Base-by-base conservation (phyloP, 2,113 vertebrate species). In the Aphyosemion australe region DNA sequence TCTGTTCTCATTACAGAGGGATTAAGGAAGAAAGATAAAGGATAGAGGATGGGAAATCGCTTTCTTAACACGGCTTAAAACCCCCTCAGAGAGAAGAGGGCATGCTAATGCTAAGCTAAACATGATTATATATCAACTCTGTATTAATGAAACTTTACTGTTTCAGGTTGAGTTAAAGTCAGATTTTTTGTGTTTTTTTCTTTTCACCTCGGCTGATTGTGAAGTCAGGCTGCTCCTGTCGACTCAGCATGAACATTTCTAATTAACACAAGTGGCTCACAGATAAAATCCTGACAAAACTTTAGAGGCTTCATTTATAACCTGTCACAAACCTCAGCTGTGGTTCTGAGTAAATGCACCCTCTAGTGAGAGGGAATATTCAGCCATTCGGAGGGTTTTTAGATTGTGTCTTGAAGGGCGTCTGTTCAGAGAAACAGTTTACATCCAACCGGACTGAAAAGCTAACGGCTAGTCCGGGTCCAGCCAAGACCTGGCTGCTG, bases 1-100 rank as follows among this genome's bases (percentile, higher is more conserved):
- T 83, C 71, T 69, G 76, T 65, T 78, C 71, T 82, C 59, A 65
- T 77, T 50, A 82, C 41, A 49, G 52, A 48, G 18, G 61, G 68
- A 76, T 57, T 45, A 56, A 52, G 48, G 46, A 52, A 45, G 55
- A 14, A 61, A 34, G 26, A 51, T 41, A 39, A 45, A 11, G 19
- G 55, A 61, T 12, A 46, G 37, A 31, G 50, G 13, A 5, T 42
- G 31, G 39, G 60, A 49, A 37, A 37, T 37, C 34, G 31, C 19
- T 6, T 18, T 16, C 41, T 7, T 41, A 31, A 43, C 20, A 50
- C 43, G 1, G 19, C 32, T 55, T 15, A 37, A 61, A 34, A 69
- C 46, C 48, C 37, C n/a, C 2, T 8, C 16, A 20, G 20, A 53
- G 39, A 59, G 26, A 59, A 37, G 10, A 14, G 47, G 16, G 21